Percentiles rank a stretch among this genome's conserved stretches.
These are phyloP conservation scores for Mus musculus DNA, from an alignment of 2,113 vertebrate genomes.

Conservation along the genomic window GRCm39 chr2:60569501-60570000, in stretches of 20 bases:
- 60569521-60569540: background rate
- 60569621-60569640: background rate
- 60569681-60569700: background rate
- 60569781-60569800: background rate
- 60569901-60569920: background rate
- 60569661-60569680: background rate
- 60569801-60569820: background rate
- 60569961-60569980: background rate
- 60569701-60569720: background rate
- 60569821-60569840: background rate
- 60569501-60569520: background rate
- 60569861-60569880: background rate
- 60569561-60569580: background rate
- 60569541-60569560: no score
- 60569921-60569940: background rate
- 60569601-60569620: background rate
- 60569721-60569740: background rate
- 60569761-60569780: background rate
- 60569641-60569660: constrained; percentile 1
- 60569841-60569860: background rate
- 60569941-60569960: background rate
- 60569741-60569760: background rate
- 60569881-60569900: background rate
- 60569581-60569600: background rate
- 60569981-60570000: background rate